Percentiles rank a stretch among this genome's conserved stretches.
Conservation (phyloP, 1,140 invertebrate species). For the Mya arenaria region DNA sequence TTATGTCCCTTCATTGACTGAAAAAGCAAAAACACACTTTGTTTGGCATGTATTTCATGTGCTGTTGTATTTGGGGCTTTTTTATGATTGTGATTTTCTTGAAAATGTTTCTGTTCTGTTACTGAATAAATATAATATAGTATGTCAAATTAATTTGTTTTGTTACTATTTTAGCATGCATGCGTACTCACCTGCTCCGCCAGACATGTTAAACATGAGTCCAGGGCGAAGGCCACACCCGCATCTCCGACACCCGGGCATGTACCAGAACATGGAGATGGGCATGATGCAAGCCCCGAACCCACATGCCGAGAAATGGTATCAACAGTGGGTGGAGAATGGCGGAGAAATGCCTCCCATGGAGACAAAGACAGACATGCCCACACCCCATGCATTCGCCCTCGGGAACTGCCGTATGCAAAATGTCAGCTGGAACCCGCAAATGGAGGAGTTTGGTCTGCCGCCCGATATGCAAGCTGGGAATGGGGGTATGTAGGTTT, state of each 20-base stretch:
- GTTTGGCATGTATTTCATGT: too few species aligned
- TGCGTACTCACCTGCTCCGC: slow-evolving; percentile 63
- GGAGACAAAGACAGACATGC: not conserved
- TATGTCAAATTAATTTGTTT: too few species aligned
- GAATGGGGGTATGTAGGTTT: not conserved
- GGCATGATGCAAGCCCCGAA: slow-evolving; percentile 57
- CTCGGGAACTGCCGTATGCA: slow-evolving; percentile 55
- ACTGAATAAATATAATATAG: too few species aligned
- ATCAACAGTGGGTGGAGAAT: slow-evolving; percentile 51
- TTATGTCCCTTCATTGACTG: too few species aligned
- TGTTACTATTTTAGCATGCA: slow-evolving; percentile 47
- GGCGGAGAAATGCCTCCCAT: slow-evolving; percentile 15
- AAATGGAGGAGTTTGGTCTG: slow-evolving; percentile 47
- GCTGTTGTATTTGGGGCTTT: too few species aligned
- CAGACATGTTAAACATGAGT: slow-evolving; percentile 68
- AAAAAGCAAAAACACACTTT: too few species aligned
- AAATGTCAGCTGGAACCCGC: slow-evolving; percentile 48
- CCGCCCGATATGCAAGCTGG: slow-evolving; percentile 34
- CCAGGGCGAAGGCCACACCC: slow-evolving; percentile 63
- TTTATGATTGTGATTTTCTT: too few species aligned
- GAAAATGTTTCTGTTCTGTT: too few species aligned
- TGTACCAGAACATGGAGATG: slow-evolving; percentile 58
- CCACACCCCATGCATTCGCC: slow-evolving; percentile 16
- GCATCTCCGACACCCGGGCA: slow-evolving; percentile 62
- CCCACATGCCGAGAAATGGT: slow-evolving; percentile 54